Percentiles rank a stretch among this genome's conserved stretches.
Conservation (phyloP, 2,888 invertebrate species). For the Torymus auratus region DNA sequence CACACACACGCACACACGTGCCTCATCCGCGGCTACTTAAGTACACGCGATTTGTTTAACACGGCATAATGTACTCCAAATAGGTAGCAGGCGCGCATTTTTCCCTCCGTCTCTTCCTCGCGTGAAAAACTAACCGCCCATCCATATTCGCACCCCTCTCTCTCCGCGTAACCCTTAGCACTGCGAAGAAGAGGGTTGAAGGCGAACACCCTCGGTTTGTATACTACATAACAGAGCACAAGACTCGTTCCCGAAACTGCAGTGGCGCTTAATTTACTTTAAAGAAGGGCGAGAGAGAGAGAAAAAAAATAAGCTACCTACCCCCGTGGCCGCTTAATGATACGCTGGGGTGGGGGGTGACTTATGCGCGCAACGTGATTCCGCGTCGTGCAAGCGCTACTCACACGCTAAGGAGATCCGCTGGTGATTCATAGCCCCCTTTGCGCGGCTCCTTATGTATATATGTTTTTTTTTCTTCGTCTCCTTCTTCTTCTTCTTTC, state of each 20-base stretch:
- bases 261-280: conserved; percentile 18
- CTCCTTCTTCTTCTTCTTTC: conserved; percentile 2
- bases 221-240: too few species aligned
- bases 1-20: too few species aligned
- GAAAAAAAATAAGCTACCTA: not conserved
- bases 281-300: not conserved
- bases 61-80: conserved; percentile 1
- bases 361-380: conserved; percentile 36
- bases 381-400: conserved; percentile 12
- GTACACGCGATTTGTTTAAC: conserved; percentile 37
- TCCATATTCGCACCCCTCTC: too few species aligned
- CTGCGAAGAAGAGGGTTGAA: too few species aligned
- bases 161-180: too few species aligned
- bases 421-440: conserved; percentile 29
- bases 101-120: not conserved
- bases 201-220: too few species aligned
- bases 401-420: conserved; percentile 27
- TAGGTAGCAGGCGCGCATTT: not conserved
- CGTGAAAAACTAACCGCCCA: not conserved
- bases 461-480: not conserved
- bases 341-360: not conserved
- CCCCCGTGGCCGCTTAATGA: conserved; percentile 5
- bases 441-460: not conserved
- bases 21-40: conserved; percentile 14
- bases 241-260: too few species aligned